Evolutionary conservation across 2,888 invertebrate species (phyloP), one percentile per base, ranked within the genome.

Genomic region (Notodonta ziczac): DNA sequence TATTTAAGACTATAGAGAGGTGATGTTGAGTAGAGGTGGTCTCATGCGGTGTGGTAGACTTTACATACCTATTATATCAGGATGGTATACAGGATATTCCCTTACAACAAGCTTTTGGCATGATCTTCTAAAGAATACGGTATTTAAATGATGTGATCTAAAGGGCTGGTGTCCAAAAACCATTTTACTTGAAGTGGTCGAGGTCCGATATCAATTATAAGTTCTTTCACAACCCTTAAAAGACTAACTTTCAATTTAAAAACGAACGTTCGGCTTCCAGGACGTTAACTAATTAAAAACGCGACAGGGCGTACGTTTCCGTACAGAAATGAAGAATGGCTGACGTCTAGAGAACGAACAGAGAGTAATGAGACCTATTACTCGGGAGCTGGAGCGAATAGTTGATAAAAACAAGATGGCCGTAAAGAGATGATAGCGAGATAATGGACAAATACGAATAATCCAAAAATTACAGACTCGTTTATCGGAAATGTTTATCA

Each of bases 301-400:
- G 55, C 60, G 57, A 68, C 60, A 40, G 42, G 54, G 65, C 50
- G 58, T 40, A 66, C n/a, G 57, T 61, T 69, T 54, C 54, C 56
- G 39, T 14, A 5, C 16, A 44, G 40, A 65, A 70, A 72, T 67
- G 59, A 62, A 54, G 53, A 63, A 61, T 50, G 35, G 16, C n/a
- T 42, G 35, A 42, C 57, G 16, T 14, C 35, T 58, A 6, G 35
- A 32, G 44, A 46, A 59, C n/a, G 55, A 67, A 65, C 67, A 61
- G 44, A 63, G 67, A 72, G 66, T 61, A 69, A 74, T 70, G 62
- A 54, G 65, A 66, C 55, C 58, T 73, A 73, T 71, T 71, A 73
- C 56, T 57, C 52, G 7, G 12, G 50, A 24, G 56, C 24, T 24
- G 44, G 60, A 66, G 59, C 63, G 40, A 52, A 60, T 50, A 32